phyloP scores from a whole-genome alignment of 2,888 invertebrate genomes.

The Macroteleia sp. region DNA sequence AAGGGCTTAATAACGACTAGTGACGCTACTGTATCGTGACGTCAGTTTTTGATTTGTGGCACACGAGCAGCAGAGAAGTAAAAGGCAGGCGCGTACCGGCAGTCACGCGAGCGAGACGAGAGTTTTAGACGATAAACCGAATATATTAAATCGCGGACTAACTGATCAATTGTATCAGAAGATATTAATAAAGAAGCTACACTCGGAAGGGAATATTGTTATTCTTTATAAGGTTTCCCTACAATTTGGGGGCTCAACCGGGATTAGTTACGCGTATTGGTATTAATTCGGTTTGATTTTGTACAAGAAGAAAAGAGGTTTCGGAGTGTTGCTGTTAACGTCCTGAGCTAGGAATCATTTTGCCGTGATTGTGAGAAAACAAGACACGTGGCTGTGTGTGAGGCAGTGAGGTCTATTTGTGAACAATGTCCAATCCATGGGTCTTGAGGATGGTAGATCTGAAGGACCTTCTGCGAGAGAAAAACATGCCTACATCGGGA shows the following conservation, averaged over 20 bases:
- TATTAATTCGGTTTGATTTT: not conserved
- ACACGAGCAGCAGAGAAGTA: not conserved
- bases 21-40: not conserved
- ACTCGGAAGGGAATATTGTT: not conserved
- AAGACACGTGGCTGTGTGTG: not conserved
- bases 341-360: not conserved
- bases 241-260: not conserved
- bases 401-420: not conserved
- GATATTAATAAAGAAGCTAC: not conserved
- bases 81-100: not conserved
- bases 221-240: not conserved
- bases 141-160: too few relatives aligned
- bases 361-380: not conserved
- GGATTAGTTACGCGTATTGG: not conserved
- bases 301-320: not conserved
- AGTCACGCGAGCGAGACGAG: not conserved
- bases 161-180: not conserved
- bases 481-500: not conserved
- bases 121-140: not conserved
- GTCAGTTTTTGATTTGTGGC: not conserved
- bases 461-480: not conserved
- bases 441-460: not conserved
- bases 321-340: not conserved
- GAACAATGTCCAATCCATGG: not conserved
- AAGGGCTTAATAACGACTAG: conserved; percentile 1